Evolutionary conservation across 2,797 vertebrate species (phyloP).

Genomic region (Sebastes matsubarae): DNA sequence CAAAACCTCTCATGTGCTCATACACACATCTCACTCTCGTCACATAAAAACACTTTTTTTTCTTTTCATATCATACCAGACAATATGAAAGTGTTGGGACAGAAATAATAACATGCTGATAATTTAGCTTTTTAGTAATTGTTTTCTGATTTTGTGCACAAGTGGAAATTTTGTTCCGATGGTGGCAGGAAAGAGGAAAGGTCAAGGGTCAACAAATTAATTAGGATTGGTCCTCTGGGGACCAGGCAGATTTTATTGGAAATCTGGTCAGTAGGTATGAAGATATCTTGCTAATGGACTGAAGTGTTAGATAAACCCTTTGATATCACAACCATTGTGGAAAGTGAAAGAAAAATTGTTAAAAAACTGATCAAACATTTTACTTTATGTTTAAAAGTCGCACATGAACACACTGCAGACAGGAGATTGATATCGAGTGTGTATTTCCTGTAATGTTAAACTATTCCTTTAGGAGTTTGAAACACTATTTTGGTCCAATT

Average conservation of each 20-base stretch:
- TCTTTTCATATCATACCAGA: background rate
- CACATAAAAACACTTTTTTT: constrained; percentile 20
- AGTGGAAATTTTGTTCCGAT: background rate
- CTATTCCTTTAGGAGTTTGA: background rate
- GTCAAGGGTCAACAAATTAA: background rate
- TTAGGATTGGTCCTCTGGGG: background rate
- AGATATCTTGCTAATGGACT: background rate
- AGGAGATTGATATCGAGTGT: background rate
- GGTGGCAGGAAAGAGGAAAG: background rate
- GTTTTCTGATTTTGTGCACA: background rate
- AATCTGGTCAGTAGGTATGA: background rate
- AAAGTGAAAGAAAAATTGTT: background rate
- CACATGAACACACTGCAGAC: background rate
- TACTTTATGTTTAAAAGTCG: background rate
- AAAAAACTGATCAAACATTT: background rate
- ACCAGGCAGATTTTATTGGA: background rate
- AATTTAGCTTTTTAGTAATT: background rate
- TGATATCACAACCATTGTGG: background rate
- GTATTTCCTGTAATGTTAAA: background rate
- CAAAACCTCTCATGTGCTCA: background rate
- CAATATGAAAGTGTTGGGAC: background rate
- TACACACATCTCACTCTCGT: constrained; percentile 34
- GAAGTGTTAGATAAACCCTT: background rate
- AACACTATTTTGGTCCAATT: background rate
- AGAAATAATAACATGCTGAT: background rate